Evolutionary conservation across 2,888 invertebrate species (phyloP).

Genomic region (Macrophya alboannulata): DNA sequence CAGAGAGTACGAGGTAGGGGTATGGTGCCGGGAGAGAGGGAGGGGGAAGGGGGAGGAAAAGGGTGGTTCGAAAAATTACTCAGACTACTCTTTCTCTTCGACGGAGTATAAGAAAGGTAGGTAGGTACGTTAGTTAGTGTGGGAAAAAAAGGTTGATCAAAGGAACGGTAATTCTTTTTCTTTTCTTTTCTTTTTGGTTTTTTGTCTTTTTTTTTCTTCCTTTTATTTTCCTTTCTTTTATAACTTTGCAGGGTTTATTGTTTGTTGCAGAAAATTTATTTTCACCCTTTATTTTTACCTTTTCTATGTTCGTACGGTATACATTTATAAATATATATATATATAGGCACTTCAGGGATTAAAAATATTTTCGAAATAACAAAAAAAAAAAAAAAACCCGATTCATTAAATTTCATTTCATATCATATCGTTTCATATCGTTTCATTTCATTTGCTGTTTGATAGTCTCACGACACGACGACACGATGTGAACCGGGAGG

Average conservation of each 20-base stretch:
- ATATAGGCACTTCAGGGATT: not conserved
- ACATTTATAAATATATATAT: too few relatives aligned
- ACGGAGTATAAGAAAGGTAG: not conserved
- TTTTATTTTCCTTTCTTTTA: not conserved
- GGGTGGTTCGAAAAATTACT: not conserved
- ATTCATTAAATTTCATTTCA: not conserved
- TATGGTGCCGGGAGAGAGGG: not conserved
- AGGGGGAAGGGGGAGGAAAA: not conserved
- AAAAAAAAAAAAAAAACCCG: too few relatives aligned
- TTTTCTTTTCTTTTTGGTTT: not conserved
- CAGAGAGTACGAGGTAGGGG: not conserved
- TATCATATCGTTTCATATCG: not conserved
- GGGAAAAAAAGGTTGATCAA: not conserved
- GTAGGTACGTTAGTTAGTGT: not conserved
- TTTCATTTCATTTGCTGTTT: not conserved
- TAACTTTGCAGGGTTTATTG: not conserved
- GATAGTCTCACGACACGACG: not conserved
- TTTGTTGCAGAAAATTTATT: not conserved
- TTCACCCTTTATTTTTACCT: not conserved
- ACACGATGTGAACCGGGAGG: not conserved
- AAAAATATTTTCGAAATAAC: not conserved
- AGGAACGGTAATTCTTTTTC: not conserved
- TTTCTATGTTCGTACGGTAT: not conserved
- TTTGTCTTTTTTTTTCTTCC: not conserved
- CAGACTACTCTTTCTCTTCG: slow-evolving; percentile 5